Percentiles rank a stretch among this genome's conserved stretches.
Conservation (phyloP, 2,113 vertebrate species). For the Galbula dea region DNA sequence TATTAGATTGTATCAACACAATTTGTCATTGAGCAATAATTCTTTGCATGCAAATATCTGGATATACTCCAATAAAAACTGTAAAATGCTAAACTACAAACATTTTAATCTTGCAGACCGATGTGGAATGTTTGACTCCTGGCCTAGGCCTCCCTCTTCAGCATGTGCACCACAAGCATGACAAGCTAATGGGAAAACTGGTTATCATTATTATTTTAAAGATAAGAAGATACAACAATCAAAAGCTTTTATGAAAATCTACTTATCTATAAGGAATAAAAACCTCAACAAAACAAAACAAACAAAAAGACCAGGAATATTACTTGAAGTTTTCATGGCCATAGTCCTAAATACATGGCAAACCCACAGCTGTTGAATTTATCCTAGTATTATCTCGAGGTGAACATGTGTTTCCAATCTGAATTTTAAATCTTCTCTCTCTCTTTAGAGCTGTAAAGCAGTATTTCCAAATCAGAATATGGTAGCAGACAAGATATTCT, state of each 20-base stretch:
- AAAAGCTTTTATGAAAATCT: neutral
- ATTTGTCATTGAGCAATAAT: conserved; percentile 54
- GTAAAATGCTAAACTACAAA: neutral
- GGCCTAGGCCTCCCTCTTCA: neutral
- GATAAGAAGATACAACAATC: neutral
- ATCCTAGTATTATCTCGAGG: neutral
- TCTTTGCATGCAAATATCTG: conserved; percentile 37
- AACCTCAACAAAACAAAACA: neutral
- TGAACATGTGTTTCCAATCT: neutral
- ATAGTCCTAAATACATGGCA: neutral
- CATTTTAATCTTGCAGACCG: neutral
- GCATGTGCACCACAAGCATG: accelerated
- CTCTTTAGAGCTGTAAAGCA: neutral
- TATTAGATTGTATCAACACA: neutral
- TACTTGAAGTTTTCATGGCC: neutral
- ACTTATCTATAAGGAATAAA: neutral
- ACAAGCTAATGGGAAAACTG: neutral
- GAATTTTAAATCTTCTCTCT: neutral
- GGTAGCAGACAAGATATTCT: neutral
- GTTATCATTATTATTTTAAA: neutral
- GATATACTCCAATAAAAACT: conserved; percentile 28
- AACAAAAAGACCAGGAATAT: neutral
- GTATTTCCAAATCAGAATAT: neutral
- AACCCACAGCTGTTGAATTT: neutral
- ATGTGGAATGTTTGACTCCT: conserved; percentile 13